phyloP scores from a whole-genome alignment of 1,140 invertebrate species.

The Drosophila seguyi region DNA sequence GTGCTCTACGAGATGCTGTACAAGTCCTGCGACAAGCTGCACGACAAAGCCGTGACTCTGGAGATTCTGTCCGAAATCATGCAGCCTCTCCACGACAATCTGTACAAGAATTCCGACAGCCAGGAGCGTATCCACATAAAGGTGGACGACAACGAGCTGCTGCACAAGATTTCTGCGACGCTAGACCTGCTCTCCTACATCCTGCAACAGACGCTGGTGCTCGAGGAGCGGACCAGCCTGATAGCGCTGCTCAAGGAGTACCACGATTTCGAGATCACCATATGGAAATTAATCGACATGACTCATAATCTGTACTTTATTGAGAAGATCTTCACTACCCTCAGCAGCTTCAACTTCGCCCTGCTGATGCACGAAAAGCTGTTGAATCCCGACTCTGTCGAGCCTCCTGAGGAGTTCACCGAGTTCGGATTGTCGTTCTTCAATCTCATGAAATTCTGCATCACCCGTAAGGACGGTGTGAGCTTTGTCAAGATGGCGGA shows the following conservation, averaged over 20 bases:
- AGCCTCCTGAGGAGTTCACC: constrained; percentile 69
- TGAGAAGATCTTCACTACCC: constrained; percentile 59
- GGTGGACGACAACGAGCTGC: constrained; percentile 86
- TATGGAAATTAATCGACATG: constrained; percentile 81
- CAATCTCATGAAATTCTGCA: constrained; percentile 86
- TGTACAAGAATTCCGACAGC: constrained; percentile 45
- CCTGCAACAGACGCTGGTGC: constrained; percentile 77
- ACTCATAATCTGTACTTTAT: constrained; percentile 70
- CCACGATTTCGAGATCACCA: constrained; percentile 68
- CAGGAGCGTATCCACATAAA: constrained; percentile 66
- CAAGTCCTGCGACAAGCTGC: constrained; percentile 85
- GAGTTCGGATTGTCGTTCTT: constrained; percentile 81
- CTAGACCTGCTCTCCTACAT: constrained; percentile 86
- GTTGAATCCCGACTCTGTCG: constrained; percentile 47
- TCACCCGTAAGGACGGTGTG: constrained; percentile 77
- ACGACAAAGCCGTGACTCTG: constrained; percentile 85
- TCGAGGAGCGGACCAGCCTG: constrained; percentile 66
- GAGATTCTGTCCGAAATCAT: constrained; percentile 86
- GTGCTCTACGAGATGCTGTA: constrained; percentile 87
- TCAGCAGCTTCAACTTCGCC: constrained; percentile 70
- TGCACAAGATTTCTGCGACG: constrained; percentile 86
- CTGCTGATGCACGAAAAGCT: constrained; percentile 73
- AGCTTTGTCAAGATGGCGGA: constrained; percentile 83
- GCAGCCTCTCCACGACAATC: constrained; percentile 86
- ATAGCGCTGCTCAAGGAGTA: constrained; percentile 61